Evolutionary conservation across 2,113 vertebrate genomes (phyloP), one percentile per base, ranked within the genome.

Genomic region (Athene noctua): DNA sequence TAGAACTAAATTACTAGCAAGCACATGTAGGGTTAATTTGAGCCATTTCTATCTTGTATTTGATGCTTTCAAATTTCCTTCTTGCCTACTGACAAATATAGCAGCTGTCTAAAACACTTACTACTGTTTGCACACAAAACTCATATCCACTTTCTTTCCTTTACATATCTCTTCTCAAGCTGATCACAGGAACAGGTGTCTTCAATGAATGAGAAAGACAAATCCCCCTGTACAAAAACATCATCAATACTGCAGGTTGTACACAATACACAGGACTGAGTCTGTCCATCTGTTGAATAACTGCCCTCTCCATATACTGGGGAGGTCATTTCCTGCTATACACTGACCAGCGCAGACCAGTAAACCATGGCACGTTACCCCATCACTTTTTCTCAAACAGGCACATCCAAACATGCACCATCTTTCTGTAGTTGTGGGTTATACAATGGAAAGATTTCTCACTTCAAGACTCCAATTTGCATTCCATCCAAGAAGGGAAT

Each of bases 391-490:
- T 44, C 21, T 26, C 18, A 52, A 74, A 63, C 11, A 59, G 34
- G 11, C 30, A 19, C 17, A 30, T 32, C 29, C 0, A 0, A 67
- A 83, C 20, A 40, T 3, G 9, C 1, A 1, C 5, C 40, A 20
- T 26, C 17, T 23, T 90, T 54, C 52, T 77, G 11, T 26, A 55
- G 30, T 5, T 61, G 14, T 15, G 14, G 32, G 22, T 34, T 58
- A 30, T 40, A 66, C 3, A 0, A 19, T 9, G 5, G 40, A 36
- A 54, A 55, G 30, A 27, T 80, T 46, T 58, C 13, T 63, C 34
- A 23, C 36, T 71, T 89, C 59, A 73, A 72, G 19, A 52, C 22
- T 58, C 21, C 73, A 52, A 73, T 42, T 14, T 42, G 40, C 21
- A 34, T 86, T 86, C 54, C 10, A 26, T 25, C 10, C 19, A 61